Evolutionary conservation across 1,140 invertebrate genomes (phyloP).

Genomic region (Ceratina calcarata): DNA sequence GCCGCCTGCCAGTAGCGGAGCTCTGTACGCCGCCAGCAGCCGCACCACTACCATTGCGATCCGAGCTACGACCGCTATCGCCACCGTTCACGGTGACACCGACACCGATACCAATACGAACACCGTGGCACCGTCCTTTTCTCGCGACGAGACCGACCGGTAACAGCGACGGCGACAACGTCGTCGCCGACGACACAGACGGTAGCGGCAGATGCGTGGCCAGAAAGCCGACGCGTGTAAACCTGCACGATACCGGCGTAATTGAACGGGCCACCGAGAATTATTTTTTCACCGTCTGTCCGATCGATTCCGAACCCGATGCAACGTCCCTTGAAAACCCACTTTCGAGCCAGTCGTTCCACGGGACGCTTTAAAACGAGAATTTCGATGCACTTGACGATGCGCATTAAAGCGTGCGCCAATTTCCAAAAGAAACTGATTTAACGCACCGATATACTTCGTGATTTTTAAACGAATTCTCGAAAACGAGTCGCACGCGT

Average conservation of each 20-base stretch:
- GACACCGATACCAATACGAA: conserved; percentile 20
- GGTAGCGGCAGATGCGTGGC: conserved; percentile 57
- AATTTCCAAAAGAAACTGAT: too few relatives aligned
- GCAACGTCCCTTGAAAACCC: background rate
- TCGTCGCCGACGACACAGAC: conserved; percentile 44
- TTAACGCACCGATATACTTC: too few relatives aligned
- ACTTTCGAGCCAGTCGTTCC: background rate
- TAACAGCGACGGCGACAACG: conserved; percentile 28
- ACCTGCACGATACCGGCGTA: conserved; percentile 51
- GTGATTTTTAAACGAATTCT: too few relatives aligned
- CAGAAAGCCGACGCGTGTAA: conserved; percentile 49
- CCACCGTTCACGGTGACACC: conserved; percentile 60
- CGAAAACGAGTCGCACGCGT: too few relatives aligned
- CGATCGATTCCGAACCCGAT: background rate
- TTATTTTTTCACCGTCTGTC: background rate
- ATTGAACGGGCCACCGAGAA: conserved; percentile 57
- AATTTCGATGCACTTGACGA: too few relatives aligned
- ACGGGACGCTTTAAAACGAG: too few relatives aligned
- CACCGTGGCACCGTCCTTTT: background rate
- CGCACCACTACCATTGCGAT: conserved; percentile 9
- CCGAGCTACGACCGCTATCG: conserved; percentile 10
- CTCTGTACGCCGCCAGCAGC: conserved; percentile 31
- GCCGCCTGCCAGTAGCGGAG: conserved; percentile 54
- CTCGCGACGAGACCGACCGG: conserved; percentile 20
- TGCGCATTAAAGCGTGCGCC: too few relatives aligned